Evolutionary conservation across 2,888 invertebrate species (phyloP), one percentile per base, ranked within the genome.

Genomic region (Steromphala cineraria): DNA sequence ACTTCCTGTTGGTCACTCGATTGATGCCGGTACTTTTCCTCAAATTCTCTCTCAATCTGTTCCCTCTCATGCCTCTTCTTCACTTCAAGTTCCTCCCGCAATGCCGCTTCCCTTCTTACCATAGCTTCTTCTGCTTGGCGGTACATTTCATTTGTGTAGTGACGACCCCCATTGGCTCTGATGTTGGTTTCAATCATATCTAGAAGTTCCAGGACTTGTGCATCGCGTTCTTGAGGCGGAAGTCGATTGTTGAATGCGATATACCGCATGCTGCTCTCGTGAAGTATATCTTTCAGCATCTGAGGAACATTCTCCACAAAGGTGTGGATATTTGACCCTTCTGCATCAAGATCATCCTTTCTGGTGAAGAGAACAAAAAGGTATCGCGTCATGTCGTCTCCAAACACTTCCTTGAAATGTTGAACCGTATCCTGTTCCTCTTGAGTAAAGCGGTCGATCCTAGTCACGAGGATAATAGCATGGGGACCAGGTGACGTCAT

Each of bases 101-200:
- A 67, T 7, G 21, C 56, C 13, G 55, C 78, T 36, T 31, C 31
- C 40, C 78, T 53, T 36, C 56, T 31, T 40, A 24, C 19, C 56
- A 78, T 55, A 1, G 19, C 31, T 62, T 24, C 56, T 19, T 84
- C 84, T 7, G 81, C 81, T 53, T 76, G 80, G 28, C 67, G 21
- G 55, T 80, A 84, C 81, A 83, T 80, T 4, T 78, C 80, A 31
- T 80, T 81, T 19, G 82, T 84, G 62, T 84, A 84, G 53, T 56
- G 80, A 7, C 74, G 55, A n/a, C 84, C 84, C 2, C 67, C 40
- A 36, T 82, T 81, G 2, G 52, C 19, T 10, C 36, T 13, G 31
- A 81, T 52, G 2, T 78, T 46, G 13, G 55, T 55, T 21, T 84
- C 77, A 19, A 80, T 67, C 17, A 80, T 75, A 15, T 15, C n/a